Evolutionary conservation across 2,113 vertebrate genomes (phyloP).

Genomic region (Mirza zaza): DNA sequence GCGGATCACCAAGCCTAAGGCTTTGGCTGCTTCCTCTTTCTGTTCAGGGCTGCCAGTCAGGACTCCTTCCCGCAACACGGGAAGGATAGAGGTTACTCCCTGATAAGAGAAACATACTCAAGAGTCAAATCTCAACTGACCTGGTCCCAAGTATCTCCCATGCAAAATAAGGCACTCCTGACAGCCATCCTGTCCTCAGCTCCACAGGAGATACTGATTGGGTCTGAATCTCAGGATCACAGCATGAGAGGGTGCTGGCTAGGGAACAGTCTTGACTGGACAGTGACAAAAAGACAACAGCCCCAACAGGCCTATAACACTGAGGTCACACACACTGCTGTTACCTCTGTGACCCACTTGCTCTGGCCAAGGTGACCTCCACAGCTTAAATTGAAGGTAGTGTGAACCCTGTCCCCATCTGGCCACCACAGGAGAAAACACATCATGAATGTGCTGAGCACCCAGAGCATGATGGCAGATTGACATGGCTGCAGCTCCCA

Average conservation of each 20-base stretch:
- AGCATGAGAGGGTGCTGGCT: not conserved
- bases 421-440: not conserved
- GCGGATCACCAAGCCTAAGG: constrained; percentile 94
- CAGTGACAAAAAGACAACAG: not conserved
- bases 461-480: not conserved
- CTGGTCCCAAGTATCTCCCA: not conserved
- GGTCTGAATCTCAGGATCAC: no score
- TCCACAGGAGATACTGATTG: not conserved
- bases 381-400: not conserved
- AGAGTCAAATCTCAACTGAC: constrained; percentile 47
- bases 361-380: not conserved
- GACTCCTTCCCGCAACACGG: constrained; percentile 96
- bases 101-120: constrained; percentile 69
- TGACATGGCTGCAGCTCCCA: rapidly evolving
- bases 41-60: constrained; percentile 96
- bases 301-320: not conserved
- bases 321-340: not conserved
- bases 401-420: not conserved
- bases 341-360: not conserved
- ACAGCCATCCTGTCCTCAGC: not conserved
- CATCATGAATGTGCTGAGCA: not conserved
- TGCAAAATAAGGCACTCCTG: not conserved
- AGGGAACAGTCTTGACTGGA: not conserved
- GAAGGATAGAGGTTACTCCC: constrained; percentile 97
- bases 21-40: constrained; percentile 98